phyloP scores from a whole-genome alignment of 2,888 invertebrate genomes.

The Oasisia sp. region DNA sequence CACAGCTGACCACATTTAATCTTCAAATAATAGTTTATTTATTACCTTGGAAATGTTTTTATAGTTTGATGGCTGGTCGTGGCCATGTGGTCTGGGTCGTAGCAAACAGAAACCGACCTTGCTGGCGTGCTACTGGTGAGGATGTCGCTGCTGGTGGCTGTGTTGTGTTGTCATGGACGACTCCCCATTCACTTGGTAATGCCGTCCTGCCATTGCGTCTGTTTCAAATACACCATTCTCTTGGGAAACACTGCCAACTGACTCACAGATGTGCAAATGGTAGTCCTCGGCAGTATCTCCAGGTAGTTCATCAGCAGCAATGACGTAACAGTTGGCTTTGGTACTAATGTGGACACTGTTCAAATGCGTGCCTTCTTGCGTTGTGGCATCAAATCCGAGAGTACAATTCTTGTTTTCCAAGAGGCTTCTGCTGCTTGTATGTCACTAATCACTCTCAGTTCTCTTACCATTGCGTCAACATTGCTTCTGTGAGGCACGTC shows the following conservation, averaged over 20 bases:
- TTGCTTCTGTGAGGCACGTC: not conserved
- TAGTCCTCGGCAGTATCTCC: not conserved
- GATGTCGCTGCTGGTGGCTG: too few relatives aligned
- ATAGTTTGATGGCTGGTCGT: too few relatives aligned
- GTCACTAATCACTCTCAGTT: not conserved
- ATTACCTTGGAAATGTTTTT: too few relatives aligned
- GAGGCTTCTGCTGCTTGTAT: not conserved
- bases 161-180: too few relatives aligned
- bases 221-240: too few relatives aligned
- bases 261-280: not conserved
- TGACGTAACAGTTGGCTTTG: not conserved
- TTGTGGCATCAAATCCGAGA: not conserved
- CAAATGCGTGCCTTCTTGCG: not conserved
- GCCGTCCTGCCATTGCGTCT: too few relatives aligned
- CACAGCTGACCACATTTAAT: too few relatives aligned
- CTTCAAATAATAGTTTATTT: too few relatives aligned
- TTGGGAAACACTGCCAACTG: not conserved
- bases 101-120: too few relatives aligned
- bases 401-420: not conserved
- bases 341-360: not conserved
- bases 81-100: too few relatives aligned
- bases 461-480: not conserved
- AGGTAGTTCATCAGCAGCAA: not conserved
- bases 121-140: too few relatives aligned
- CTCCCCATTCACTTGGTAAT: too few relatives aligned